Evolutionary conservation across 2,113 vertebrate genomes (phyloP).

Genomic region (Anolis carolinensis): DNA sequence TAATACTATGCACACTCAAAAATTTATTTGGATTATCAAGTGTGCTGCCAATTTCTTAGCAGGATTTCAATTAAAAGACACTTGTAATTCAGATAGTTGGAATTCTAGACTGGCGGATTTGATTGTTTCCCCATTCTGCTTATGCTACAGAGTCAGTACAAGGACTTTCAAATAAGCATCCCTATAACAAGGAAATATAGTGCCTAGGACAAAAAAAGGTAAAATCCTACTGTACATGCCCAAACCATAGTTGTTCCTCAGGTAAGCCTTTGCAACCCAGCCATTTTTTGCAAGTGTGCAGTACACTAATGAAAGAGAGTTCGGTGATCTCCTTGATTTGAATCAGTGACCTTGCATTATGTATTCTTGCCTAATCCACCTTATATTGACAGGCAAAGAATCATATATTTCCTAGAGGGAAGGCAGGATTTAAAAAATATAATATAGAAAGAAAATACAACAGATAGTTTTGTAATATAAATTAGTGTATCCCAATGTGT

Average conservation of each 20-base stretch:
- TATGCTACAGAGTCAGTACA: neutral
- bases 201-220: neutral
- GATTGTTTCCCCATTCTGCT: neutral
- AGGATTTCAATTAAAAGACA: neutral
- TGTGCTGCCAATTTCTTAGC: neutral
- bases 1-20: neutral
- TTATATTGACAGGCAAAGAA: neutral
- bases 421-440: neutral
- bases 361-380: neutral
- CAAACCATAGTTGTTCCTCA: neutral
- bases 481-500: neutral
- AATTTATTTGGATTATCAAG: neutral
- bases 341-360: neutral
- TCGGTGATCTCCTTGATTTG: too few species aligned
- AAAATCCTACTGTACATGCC: neutral
- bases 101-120: neutral
- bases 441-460: neutral
- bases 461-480: conserved; percentile 13
- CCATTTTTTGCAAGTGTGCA: neutral
- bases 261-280: neutral
- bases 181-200: neutral
- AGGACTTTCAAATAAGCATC: neutral
- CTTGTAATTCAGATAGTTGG: neutral
- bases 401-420: neutral
- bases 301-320: neutral